Percentiles rank a stretch among this genome's conserved stretches.
These are phyloP conservation scores for Cochlearius cochlearius DNA, from an alignment of 2,113 vertebrate genomes.

Conservation along the genomic window DNA sequence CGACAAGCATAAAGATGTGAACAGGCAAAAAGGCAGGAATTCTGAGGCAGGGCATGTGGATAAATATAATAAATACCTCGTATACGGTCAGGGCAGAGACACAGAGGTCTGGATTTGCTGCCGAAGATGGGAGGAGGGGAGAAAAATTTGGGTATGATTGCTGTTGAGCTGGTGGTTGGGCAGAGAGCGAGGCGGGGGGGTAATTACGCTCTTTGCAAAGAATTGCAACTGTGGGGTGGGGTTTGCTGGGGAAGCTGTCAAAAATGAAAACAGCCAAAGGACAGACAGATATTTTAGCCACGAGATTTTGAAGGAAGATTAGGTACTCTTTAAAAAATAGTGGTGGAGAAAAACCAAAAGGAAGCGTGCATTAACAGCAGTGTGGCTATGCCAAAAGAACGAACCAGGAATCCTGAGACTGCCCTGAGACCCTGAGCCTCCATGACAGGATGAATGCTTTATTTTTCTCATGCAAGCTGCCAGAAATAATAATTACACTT, in stretches of 20 bases:
- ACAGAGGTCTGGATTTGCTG: background rate
- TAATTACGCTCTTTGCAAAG: background rate
- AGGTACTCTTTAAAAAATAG: fast-evolving
- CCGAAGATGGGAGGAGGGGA: background rate
- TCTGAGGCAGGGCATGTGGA: background rate
- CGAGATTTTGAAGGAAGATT: background rate
- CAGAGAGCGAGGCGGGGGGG: fast-evolving
- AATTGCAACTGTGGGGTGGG: background rate
- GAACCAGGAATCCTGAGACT: background rate
- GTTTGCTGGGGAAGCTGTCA: background rate
- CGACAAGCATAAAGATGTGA: background rate
- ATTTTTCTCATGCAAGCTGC: slow-evolving; percentile 23
- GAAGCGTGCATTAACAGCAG: background rate
- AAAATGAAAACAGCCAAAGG: background rate
- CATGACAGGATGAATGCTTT: slow-evolving; percentile 7
- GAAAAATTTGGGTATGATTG: background rate
- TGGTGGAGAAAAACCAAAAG: background rate
- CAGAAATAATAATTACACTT: slow-evolving; percentile 31
- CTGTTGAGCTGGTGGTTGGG: background rate
- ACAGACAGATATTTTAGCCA: background rate
- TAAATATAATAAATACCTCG: background rate
- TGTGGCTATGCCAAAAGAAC: background rate
- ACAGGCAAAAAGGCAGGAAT: background rate
- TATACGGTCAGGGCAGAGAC: background rate
- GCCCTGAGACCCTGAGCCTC: background rate